Conservation (phyloP, 2,113 vertebrate genomes). For the Nesogale talazaci region DNA sequence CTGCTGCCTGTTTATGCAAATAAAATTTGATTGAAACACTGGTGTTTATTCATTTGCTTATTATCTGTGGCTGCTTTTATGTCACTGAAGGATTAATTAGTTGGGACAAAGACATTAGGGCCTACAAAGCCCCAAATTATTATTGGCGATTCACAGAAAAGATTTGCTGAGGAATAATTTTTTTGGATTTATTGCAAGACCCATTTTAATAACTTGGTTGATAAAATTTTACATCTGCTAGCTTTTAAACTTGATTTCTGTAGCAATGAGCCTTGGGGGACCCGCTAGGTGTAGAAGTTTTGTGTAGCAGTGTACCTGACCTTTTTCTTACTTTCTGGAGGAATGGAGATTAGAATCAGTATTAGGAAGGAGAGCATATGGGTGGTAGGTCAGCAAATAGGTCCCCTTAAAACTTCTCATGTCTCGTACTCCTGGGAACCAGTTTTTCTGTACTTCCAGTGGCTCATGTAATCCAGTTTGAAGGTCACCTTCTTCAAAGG, state of each 20-base stretch:
- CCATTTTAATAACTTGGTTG: neutral
- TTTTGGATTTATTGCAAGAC: neutral
- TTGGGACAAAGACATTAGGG: neutral
- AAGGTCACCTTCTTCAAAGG: neutral
- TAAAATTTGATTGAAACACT: neutral
- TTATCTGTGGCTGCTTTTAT: neutral
- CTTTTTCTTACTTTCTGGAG: neutral
- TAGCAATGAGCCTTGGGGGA: neutral
- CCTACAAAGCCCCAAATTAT: too few species aligned
- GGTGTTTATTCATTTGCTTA: neutral
- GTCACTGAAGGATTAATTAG: neutral
- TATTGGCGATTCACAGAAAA: neutral
- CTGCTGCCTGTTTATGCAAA: slow-evolving; percentile 1
- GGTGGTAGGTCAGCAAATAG: neutral
- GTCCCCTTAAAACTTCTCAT: too few species aligned
- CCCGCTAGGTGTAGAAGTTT: too few species aligned
- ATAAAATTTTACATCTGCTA: neutral
- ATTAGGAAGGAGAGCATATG: neutral
- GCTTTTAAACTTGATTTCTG: slow-evolving; percentile 49
- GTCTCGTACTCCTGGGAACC: too few species aligned
- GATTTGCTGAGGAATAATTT: neutral
- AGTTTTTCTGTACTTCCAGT: neutral
- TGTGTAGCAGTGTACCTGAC: neutral
- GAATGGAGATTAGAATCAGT: neutral
- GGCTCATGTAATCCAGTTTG: neutral